Evolutionary conservation across 2,797 vertebrate genomes (phyloP).

Genomic region (Periophthalmus magnuspinnatus): DNA sequence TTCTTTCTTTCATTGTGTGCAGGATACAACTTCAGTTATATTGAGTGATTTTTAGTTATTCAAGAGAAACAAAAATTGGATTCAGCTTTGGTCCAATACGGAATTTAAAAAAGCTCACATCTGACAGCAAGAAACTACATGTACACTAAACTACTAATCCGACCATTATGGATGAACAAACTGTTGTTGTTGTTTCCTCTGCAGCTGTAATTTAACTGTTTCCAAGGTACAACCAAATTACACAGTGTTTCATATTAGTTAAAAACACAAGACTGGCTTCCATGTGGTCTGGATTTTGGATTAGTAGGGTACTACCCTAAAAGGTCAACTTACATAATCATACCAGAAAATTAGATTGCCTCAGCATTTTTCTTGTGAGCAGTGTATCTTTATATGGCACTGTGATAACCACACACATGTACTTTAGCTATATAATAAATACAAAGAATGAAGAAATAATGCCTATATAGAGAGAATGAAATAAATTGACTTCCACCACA

Average conservation of each 20-base stretch:
- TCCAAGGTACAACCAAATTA: slow-evolving; percentile 1
- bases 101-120: slow-evolving; percentile 28
- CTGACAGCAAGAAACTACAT: slow-evolving; percentile 51
- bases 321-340: slow-evolving; percentile 56
- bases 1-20: slow-evolving; percentile 18
- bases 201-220: slow-evolving; percentile 21
- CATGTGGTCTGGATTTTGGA: slow-evolving; percentile 10
- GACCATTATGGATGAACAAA: slow-evolving; percentile 21
- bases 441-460: slow-evolving; percentile 6
- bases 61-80: slow-evolving; percentile 2
- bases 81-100: slow-evolving; percentile 23
- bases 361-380: slow-evolving; percentile 9
- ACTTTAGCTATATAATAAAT: slow-evolving; percentile 11
- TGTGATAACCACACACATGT: slow-evolving; percentile 15
- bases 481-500: neutral
- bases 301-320: slow-evolving; percentile 6
- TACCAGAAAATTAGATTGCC: slow-evolving; percentile 10
- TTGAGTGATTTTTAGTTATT: neutral
- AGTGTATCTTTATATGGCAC: slow-evolving; percentile 25
- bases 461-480: neutral
- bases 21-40: neutral
- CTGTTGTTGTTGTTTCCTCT: slow-evolving; percentile 19
- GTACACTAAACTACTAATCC: slow-evolving; percentile 32
- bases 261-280: slow-evolving; percentile 19
- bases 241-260: slow-evolving; percentile 1